Evolutionary conservation across 2,797 vertebrate genomes (phyloP).

Genomic region (Novumbra hubbsi): DNA sequence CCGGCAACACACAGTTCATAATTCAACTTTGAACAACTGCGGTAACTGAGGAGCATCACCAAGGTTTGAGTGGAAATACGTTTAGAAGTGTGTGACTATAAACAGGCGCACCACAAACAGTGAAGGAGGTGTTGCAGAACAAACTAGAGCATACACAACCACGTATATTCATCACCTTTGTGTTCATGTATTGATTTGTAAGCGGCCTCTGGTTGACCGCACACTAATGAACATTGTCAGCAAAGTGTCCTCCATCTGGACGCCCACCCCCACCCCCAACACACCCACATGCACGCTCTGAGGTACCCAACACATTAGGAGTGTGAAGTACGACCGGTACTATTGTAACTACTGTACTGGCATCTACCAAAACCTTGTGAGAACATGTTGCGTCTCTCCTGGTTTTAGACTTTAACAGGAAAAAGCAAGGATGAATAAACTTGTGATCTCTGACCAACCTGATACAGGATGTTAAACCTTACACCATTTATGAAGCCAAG

Average conservation of each 20-base stretch:
- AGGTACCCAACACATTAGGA: background rate
- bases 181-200: constrained; percentile 62
- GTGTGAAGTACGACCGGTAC: too few species aligned
- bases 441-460: too few species aligned
- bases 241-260: constrained; percentile 56
- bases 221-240: constrained; percentile 74
- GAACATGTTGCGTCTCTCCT: too few species aligned
- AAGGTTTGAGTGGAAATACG: background rate
- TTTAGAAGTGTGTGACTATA: background rate
- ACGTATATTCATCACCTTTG: constrained; percentile 54
- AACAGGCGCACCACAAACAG: too few species aligned
- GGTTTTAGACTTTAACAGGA: too few species aligned
- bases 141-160: too few species aligned
- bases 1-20: background rate
- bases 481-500: too few species aligned
- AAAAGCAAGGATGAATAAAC: too few species aligned
- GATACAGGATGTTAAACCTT: too few species aligned
- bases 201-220: constrained; percentile 69
- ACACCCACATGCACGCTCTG: background rate
- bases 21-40: background rate
- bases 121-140: background rate
- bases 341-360: too few species aligned
- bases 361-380: too few species aligned
- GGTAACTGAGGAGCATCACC: background rate
- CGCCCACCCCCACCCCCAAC: constrained; percentile 41